Conservation (phyloP, 1,140 invertebrate genomes). For the Dolichoris vasculosae region DNA sequence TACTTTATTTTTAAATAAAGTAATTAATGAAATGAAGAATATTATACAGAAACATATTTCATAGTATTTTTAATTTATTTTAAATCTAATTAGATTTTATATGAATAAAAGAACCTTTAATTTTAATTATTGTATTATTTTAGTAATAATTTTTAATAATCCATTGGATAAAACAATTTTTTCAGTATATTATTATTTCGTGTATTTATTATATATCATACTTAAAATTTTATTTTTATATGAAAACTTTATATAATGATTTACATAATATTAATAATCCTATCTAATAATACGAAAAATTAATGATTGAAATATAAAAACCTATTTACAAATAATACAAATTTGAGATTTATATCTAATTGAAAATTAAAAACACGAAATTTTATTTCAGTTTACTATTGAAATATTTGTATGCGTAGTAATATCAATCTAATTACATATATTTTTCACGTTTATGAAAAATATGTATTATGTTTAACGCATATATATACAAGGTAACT, state of each 20-base stretch:
- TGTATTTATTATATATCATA: background rate
- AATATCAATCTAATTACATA: too few relatives aligned
- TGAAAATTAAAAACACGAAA: background rate
- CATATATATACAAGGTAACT: too few relatives aligned
- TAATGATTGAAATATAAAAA: background rate
- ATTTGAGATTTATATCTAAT: background rate
- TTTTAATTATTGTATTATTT: constrained; percentile 1
- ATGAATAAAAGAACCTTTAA: background rate
- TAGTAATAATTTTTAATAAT: background rate
- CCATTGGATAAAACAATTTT: background rate
- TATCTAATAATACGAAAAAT: background rate
- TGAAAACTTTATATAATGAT: background rate
- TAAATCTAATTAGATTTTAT: background rate
- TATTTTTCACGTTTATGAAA: too few relatives aligned
- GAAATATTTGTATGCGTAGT: too few relatives aligned
- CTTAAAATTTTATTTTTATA: constrained; percentile 26
- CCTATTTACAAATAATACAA: background rate
- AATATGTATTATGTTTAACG: too few relatives aligned
- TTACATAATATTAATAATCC: background rate
- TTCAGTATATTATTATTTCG: background rate
- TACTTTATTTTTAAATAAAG: background rate
- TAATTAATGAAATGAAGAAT: background rate
- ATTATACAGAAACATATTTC: constrained; percentile 15
- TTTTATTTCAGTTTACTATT: too few relatives aligned
- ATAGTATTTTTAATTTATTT: constrained; percentile 20